Percentiles rank a stretch among this genome's conserved stretches.
phyloP scores from a whole-genome alignment of 2,888 invertebrate species.

The Ecdyonurus torrentis region DNA sequence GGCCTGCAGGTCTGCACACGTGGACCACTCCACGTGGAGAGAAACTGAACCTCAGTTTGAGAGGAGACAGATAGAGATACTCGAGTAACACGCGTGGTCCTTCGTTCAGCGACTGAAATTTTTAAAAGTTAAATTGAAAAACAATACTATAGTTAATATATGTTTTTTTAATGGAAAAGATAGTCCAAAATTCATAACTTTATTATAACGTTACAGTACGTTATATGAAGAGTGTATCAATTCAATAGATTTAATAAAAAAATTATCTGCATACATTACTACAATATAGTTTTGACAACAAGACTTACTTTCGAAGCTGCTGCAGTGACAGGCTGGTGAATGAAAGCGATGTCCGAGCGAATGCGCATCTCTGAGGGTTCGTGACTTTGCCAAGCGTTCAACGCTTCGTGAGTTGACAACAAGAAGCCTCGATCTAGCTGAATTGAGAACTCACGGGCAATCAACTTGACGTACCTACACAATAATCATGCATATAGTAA shows the following conservation, averaged over 20 bases:
- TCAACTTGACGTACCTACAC: slow-evolving; percentile 39
- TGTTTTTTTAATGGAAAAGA: too few species aligned
- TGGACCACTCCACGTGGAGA: slow-evolving; percentile 25
- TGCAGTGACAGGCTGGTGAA: slow-evolving; percentile 39
- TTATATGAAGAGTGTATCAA: too few species aligned
- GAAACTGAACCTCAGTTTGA: slow-evolving; percentile 43
- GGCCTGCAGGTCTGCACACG: slow-evolving; percentile 9
- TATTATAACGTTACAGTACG: too few species aligned
- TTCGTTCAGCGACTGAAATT: slow-evolving; percentile 10
- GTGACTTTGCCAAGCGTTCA: slow-evolving; percentile 39
- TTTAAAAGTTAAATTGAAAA: too few species aligned
- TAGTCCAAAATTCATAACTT: too few species aligned
- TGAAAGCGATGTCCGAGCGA: slow-evolving; percentile 36
- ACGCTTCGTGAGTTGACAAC: slow-evolving; percentile 41
- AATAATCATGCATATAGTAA: too few species aligned
- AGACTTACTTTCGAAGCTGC: slow-evolving; percentile 25
- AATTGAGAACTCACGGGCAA: slow-evolving; percentile 47
- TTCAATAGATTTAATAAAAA: too few species aligned
- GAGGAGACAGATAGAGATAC: slow-evolving; percentile 38
- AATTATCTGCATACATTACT: too few species aligned
- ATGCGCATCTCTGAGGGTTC: slow-evolving; percentile 38
- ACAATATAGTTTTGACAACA: slow-evolving; percentile 1
- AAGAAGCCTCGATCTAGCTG: slow-evolving; percentile 52
- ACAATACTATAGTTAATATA: too few species aligned
- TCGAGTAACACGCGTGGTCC: slow-evolving; percentile 28